phyloP scores from a whole-genome alignment of 1,140 invertebrate species.

The Lineus longissimus region DNA sequence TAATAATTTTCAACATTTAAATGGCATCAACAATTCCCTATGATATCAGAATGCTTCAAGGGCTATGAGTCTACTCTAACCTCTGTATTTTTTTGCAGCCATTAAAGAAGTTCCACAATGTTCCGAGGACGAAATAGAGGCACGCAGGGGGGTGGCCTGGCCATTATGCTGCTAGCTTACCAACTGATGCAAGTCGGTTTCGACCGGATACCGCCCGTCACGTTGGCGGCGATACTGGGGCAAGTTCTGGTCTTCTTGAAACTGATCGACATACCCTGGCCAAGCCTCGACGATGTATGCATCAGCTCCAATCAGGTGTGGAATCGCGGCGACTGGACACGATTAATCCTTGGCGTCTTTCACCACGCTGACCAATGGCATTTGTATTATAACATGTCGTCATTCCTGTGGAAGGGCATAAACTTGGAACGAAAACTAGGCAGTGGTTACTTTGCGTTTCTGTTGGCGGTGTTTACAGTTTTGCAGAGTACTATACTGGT shows the following conservation, averaged over 20 bases:
- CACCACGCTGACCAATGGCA: constrained; percentile 71
- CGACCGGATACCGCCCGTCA: constrained; percentile 64
- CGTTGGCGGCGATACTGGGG: constrained; percentile 56
- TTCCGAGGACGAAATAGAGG: constrained; percentile 15
- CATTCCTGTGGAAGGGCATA: constrained; percentile 65
- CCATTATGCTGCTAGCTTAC: constrained; percentile 32
- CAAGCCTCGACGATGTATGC: constrained; percentile 57
- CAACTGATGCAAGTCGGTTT: constrained; percentile 56
- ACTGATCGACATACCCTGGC: constrained; percentile 26
- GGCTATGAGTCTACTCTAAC: no score
- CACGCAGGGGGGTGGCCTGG: constrained; percentile 22
- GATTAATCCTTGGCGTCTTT: constrained; percentile 62
- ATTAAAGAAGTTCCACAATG: no score
- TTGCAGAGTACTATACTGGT: constrained; percentile 61
- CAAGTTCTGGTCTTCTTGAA: constrained; percentile 49
- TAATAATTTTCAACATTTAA: no score
- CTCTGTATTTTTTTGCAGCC: no score
- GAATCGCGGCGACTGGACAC: constrained; percentile 58
- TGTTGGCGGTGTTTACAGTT: constrained; percentile 59
- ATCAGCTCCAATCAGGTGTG: constrained; percentile 61
- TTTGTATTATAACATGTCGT: constrained; percentile 73
- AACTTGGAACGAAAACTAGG: constrained; percentile 59
- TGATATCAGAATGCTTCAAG: no score
- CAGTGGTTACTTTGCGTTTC: constrained; percentile 59
- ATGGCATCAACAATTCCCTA: no score